Base-by-base conservation (phyloP, 2,888 invertebrate genomes). In the Aphidius colemani region DNA sequence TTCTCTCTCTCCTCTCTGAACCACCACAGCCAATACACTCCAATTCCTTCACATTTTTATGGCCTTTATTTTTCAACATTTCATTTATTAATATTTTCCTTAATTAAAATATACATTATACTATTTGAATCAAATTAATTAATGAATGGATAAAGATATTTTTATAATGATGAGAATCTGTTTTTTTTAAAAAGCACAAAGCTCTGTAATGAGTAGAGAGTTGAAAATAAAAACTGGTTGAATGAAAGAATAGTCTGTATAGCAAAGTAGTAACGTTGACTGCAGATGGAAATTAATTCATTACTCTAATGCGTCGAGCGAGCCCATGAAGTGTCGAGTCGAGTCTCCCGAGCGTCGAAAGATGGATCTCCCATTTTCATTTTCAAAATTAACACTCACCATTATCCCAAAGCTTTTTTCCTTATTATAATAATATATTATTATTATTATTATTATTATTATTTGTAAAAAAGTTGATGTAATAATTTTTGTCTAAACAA, bases 301-400 rank as follows among this genome's bases (percentile, higher is more conserved):
- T 82, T 82, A 81, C 79, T 76, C 78, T 81, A 82, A 82, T 81
- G 81, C 80, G 76, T 74, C 73, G 75, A 77, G 77, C 74, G 73
- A 74, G 59, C 65, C 66, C 30, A 72, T 72, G 73, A 76, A 75
- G 76, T 77, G 78, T 76, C 75, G 77, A 78, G 76, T 75, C 74
- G 74, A 49, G 72, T 69, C 64, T 57, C 53, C 65, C 13, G 44
- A 49, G 67, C 67, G 70, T 73, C 75, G 73, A 79, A 79, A 79
- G 79, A 81, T 77, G 76, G 76, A 79, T 77, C 80, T 78, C 79
- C 77, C 79, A 75, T 80, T 81, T 82, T 81, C 80, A 81, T 80
- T 80, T 76, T 74, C 77, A 79, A 77, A 81, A 81, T 81, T 81
- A 81, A 80, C 80, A 77, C 80, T 80, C 79, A 74, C 77, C 76